Conservation (phyloP, 2,113 vertebrate species). For the Ochotona curzoniae region DNA sequence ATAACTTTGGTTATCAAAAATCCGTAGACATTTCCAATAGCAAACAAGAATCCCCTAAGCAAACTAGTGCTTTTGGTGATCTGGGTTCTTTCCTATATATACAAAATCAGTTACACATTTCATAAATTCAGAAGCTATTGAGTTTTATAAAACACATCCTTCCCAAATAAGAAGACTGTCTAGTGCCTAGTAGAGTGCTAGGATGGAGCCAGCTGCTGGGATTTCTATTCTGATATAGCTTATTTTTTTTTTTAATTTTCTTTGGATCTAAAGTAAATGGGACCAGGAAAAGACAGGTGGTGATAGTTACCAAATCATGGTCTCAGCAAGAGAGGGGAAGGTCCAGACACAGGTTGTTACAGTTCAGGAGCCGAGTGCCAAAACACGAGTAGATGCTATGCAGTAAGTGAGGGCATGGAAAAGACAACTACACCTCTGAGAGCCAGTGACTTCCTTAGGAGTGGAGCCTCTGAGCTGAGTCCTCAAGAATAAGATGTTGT, state of each 20-base stretch:
- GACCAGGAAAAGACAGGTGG: neutral
- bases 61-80: slow-evolving; percentile 57
- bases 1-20: slow-evolving; percentile 32
- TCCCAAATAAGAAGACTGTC: neutral
- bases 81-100: neutral
- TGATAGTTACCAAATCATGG: neutral
- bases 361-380: neutral
- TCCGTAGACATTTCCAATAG: slow-evolving; percentile 38
- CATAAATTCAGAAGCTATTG: neutral
- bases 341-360: neutral
- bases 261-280: neutral
- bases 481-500: neutral
- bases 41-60: slow-evolving; percentile 35
- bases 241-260: neutral
- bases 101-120: slow-evolving; percentile 20
- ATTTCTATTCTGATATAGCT: neutral
- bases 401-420: neutral
- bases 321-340: neutral
- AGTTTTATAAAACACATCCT: neutral
- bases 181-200: neutral
- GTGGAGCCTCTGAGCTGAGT: neutral
- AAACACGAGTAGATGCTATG: neutral
- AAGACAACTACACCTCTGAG: neutral
- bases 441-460: neutral
- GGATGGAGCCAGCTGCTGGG: neutral